These are phyloP conservation scores for Andrena fulva DNA, from an alignment of 2,888 invertebrate genomes.

Conservation along the genomic window DNA sequence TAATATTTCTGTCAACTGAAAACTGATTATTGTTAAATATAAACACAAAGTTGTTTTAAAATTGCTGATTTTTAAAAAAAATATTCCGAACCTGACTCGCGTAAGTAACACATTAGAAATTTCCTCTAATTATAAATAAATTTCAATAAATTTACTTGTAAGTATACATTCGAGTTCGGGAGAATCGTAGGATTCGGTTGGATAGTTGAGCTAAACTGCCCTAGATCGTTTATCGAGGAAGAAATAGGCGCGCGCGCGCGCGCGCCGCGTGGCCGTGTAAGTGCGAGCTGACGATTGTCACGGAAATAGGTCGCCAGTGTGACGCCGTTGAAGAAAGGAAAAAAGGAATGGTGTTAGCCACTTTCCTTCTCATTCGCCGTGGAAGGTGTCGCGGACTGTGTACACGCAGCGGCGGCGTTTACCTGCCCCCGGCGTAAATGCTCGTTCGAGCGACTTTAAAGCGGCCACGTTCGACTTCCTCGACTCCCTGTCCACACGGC, in stretches of 20 bases:
- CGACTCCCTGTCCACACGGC: constrained; percentile 1
- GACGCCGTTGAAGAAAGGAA: constrained; percentile 40
- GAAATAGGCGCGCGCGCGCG: constrained; percentile 20
- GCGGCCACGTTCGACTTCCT: constrained; percentile 42
- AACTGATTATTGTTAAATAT: too few species aligned
- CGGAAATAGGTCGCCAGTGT: constrained; percentile 66
- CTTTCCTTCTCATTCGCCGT: constrained; percentile 60
- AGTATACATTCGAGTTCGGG: too few species aligned
- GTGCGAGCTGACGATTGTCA: constrained; percentile 63
- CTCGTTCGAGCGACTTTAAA: constrained; percentile 40
- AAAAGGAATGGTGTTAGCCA: constrained; percentile 53
- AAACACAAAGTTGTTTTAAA: too few species aligned
- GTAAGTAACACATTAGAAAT: too few species aligned
- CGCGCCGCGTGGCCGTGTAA: constrained; percentile 54
- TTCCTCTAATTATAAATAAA: too few species aligned
- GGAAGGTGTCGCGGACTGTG: constrained; percentile 56
- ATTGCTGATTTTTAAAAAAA: too few species aligned
- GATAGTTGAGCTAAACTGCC: background rate
- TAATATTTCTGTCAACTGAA: too few species aligned
- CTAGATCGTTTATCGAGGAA: constrained; percentile 11
- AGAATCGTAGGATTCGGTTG: background rate
- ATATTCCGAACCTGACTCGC: too few species aligned
- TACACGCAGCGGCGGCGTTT: constrained; percentile 46
- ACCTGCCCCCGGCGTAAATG: constrained; percentile 56
- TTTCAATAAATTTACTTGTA: too few species aligned